Evolutionary conservation across 2,113 vertebrate species (phyloP).

Genomic region (Coptodon rendalli): DNA sequence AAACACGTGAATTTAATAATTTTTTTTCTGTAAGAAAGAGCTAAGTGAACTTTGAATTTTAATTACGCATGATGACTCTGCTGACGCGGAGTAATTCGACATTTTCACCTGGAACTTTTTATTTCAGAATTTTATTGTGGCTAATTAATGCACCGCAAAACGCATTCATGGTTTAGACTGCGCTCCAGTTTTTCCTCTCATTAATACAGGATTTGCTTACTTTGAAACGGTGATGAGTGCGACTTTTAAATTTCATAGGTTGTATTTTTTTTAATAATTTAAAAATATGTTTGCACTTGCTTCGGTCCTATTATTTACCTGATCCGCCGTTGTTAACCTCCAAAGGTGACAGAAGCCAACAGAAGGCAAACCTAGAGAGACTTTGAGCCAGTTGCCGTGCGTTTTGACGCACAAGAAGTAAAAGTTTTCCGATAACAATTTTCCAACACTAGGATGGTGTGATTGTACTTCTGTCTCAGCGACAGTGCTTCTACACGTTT

Average conservation of each 20-base stretch:
- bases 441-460: not conserved
- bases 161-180: not conserved
- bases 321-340: not conserved
- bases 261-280: rapidly evolving
- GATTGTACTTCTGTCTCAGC: not conserved
- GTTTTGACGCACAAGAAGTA: not conserved
- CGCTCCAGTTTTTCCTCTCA: not conserved
- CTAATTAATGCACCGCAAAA: not conserved
- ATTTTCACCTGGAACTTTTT: not conserved
- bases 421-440: not conserved
- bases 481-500: not conserved
- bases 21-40: not conserved
- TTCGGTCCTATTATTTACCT: not conserved
- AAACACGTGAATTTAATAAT: not conserved
- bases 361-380: not conserved
- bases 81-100: not conserved
- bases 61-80: rapidly evolving
- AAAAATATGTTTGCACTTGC: not conserved
- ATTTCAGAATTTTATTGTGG: not conserved
- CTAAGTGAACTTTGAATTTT: not conserved
- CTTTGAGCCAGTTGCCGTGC: not conserved
- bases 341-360: not conserved
- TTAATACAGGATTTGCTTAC: not conserved
- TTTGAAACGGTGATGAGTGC: not conserved
- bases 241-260: not conserved